phyloP scores from a whole-genome alignment of 2,888 invertebrate genomes.

The Drosophila mercatorum region DNA sequence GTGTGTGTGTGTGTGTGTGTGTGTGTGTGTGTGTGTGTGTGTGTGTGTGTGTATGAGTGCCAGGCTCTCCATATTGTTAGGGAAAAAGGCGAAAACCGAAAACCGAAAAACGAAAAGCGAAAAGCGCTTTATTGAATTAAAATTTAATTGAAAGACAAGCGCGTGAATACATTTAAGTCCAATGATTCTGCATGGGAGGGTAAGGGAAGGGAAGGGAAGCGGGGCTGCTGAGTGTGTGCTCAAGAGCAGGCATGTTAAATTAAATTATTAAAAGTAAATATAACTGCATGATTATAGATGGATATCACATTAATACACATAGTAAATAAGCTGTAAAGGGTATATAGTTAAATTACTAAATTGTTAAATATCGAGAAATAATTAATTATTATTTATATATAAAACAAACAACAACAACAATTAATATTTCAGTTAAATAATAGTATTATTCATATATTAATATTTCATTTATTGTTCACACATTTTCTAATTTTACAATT shows the following conservation, averaged over 20 bases:
- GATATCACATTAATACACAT: background rate
- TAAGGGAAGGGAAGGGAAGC: background rate
- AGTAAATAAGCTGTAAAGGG: background rate
- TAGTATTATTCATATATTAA: too few species aligned
- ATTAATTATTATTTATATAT: too few species aligned
- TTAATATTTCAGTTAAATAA: too few species aligned
- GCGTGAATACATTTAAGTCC: slow-evolving; percentile 60
- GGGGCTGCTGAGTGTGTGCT: background rate
- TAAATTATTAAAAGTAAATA: slow-evolving; percentile 10
- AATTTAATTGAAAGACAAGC: slow-evolving; percentile 75
- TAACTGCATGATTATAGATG: background rate
- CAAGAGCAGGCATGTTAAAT: background rate
- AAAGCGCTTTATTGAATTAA: slow-evolving; percentile 76
- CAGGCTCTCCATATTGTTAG: slow-evolving; percentile 56
- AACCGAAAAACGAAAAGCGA: slow-evolving; percentile 27
- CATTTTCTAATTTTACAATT: too few species aligned
- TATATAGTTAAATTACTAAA: too few species aligned
- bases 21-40: background rate
- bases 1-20: background rate
- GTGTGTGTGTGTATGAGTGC: background rate
- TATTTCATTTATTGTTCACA: too few species aligned
- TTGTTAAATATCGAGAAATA: too few species aligned
- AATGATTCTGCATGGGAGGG: background rate
- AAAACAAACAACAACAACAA: too few species aligned
- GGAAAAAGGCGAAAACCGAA: slow-evolving; percentile 21